A percentile compares a stretch with the other conserved stretches of the same genome.
phyloP scores from a whole-genome alignment of 2,797 vertebrate species.

The Falco columbarius region DNA sequence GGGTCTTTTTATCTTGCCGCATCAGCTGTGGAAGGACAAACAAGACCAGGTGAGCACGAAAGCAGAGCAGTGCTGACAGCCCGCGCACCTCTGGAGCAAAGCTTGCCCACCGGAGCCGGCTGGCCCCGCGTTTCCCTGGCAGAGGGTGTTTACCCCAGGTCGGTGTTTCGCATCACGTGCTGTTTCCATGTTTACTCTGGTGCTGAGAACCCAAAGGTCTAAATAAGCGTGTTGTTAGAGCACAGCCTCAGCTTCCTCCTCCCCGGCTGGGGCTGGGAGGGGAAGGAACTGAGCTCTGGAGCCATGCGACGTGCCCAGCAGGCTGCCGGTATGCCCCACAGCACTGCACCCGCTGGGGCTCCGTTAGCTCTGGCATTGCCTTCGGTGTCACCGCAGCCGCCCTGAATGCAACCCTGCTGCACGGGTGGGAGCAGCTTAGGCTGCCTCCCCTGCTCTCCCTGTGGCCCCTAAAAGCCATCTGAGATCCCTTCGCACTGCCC shows the following conservation, averaged over 20 bases:
- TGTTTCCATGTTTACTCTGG: rapidly evolving
- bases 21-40: not conserved
- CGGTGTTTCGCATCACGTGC: not conserved
- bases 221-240: not conserved
- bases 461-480: not conserved
- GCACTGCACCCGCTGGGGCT: rapidly evolving
- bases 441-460: not conserved
- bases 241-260: not conserved
- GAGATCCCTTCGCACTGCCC: not conserved
- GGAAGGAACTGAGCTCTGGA: rapidly evolving
- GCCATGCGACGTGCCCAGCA: not conserved
- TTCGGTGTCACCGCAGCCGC: rapidly evolving
- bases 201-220: not conserved
- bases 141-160: not conserved
- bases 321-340: rapidly evolving
- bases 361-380: rapidly evolving
- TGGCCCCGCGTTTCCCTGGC: not conserved
- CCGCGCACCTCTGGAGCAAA: rapidly evolving
- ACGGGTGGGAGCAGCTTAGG: rapidly evolving
- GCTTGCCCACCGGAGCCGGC: rapidly evolving
- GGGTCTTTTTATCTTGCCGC: not conserved
- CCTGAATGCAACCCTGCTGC: rapidly evolving
- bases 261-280: rapidly evolving
- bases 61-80: not conserved
- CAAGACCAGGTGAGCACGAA: not conserved